phyloP scores from a whole-genome alignment of 1,140 invertebrate genomes.

The Sitophilus oryzae region DNA sequence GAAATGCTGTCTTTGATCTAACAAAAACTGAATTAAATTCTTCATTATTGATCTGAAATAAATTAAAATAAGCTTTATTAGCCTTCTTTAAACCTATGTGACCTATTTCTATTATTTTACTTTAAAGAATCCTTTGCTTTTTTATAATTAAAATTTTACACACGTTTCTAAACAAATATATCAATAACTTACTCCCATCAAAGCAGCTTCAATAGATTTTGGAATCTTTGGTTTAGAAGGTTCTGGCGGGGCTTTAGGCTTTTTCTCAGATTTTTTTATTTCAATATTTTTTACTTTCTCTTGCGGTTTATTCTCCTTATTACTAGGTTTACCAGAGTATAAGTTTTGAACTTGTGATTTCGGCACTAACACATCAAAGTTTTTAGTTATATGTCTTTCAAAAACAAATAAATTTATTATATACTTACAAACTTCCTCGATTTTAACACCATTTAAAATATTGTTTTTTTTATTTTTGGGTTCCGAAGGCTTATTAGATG shows the following conservation, averaged over 20 bases:
- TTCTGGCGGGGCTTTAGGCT: constrained; percentile 49
- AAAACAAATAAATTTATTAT: background rate
- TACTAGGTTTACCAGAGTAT: constrained; percentile 33
- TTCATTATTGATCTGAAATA: constrained; percentile 52
- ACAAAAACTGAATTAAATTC: constrained; percentile 51
- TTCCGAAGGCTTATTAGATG: constrained; percentile 49
- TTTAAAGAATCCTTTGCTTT: no score
- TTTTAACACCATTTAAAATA: constrained; percentile 51
- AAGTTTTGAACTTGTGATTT: constrained; percentile 39
- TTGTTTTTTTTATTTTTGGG: constrained; percentile 54
- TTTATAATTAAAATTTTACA: background rate
- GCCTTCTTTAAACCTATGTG: no score
- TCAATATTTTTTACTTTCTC: constrained; percentile 43
- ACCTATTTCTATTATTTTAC: no score
- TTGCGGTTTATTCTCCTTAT: constrained; percentile 45
- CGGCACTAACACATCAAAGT: constrained; percentile 32
- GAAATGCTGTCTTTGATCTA: constrained; percentile 52
- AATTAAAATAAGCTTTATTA: constrained; percentile 24
- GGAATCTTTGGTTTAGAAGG: constrained; percentile 53
- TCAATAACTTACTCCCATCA: constrained; percentile 51
- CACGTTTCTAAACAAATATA: constrained; percentile 4
- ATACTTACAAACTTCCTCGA: constrained; percentile 59
- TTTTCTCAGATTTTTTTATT: constrained; percentile 34
- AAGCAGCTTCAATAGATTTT: constrained; percentile 61
- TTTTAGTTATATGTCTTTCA: no score